Evolutionary conservation across 2,888 invertebrate genomes (phyloP), one percentile per base, ranked within the genome.

Genomic region (Cheilosia scutellata): DNA sequence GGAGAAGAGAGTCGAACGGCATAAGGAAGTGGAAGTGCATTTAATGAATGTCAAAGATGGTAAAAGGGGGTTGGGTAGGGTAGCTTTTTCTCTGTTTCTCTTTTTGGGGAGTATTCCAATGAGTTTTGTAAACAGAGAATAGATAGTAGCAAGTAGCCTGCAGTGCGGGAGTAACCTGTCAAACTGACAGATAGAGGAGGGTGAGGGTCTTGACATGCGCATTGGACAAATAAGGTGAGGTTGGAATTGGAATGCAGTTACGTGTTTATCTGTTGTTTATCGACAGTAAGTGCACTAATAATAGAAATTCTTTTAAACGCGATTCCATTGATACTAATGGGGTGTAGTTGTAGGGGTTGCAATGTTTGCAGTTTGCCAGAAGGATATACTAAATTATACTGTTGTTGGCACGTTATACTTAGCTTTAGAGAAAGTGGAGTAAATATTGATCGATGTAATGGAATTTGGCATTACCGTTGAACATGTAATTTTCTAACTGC

Each of bases 71-170:
- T 20, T 37, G 27, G 2, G 40, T 16, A 4, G 51, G 53, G 44
- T 51, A 60, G 53, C 9, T 78, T 57, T 62, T 16, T 13, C 11
- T n/a, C 27, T 40, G 40, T 66, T 29, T 47, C 47, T 47, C 16
- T 47, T 20, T n/a, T 20, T n/a, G 13, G n/a, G 29, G 51, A 20
- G 16, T 9, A 33, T 4, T 2, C 27, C 20, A 55, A 63, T 16
- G 5, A 31, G 16, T 51, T 62, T 72, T 70, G 80, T 84, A 84
- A 84, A 84, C 84, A 84, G 84, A 84, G 84, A 84, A 60, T 33
- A 42, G 9, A 27, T 20, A 11, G 16, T 29, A 60, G 40, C 20
- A 58, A 3, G 33, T 53, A 7, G 33, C 42, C 16, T 57, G 53
- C 6, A 7, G 11, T 25, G 27, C 11, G 53, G 27, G 1, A 27